phyloP scores from a whole-genome alignment of 2,888 invertebrate genomes.

The Aelia acuminata region DNA sequence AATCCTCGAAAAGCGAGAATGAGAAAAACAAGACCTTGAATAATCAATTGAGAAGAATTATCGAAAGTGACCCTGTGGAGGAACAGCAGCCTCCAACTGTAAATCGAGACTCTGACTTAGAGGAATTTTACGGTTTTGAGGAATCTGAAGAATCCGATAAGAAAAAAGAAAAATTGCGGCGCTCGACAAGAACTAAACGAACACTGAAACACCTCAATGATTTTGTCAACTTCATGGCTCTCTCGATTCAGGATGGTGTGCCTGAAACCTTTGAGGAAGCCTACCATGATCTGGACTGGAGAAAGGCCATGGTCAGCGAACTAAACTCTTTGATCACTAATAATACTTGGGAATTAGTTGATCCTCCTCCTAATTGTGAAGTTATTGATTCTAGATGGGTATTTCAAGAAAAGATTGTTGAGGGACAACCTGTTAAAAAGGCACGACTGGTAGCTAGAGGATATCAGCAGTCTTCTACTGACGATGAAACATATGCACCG shows the following conservation, averaged over 20 bases:
- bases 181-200: not conserved
- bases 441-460: slow-evolving; percentile 60
- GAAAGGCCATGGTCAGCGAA: slow-evolving; percentile 52
- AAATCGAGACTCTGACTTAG: no score
- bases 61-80: not conserved
- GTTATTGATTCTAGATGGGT: slow-evolving; percentile 61
- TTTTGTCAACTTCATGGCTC: not conserved
- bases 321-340: slow-evolving; percentile 45
- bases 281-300: slow-evolving; percentile 36
- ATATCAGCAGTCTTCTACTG: slow-evolving; percentile 31
- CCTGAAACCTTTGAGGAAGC: slow-evolving; percentile 52
- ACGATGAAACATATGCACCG: slow-evolving; percentile 58
- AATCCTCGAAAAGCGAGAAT: not conserved
- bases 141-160: no score
- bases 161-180: not conserved
- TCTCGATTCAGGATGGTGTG: slow-evolving; percentile 6
- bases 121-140: no score
- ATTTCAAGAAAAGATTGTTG: slow-evolving; percentile 38
- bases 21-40: not conserved
- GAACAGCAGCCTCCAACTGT: no score
- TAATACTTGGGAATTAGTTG: slow-evolving; percentile 60
- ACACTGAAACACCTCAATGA: not conserved
- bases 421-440: slow-evolving; percentile 44
- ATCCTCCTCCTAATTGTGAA: not conserved
- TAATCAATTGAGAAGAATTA: not conserved